These are phyloP conservation scores for Anodontia alba DNA, from an alignment of 2,888 invertebrate genomes.

Conservation along the genomic window DNA sequence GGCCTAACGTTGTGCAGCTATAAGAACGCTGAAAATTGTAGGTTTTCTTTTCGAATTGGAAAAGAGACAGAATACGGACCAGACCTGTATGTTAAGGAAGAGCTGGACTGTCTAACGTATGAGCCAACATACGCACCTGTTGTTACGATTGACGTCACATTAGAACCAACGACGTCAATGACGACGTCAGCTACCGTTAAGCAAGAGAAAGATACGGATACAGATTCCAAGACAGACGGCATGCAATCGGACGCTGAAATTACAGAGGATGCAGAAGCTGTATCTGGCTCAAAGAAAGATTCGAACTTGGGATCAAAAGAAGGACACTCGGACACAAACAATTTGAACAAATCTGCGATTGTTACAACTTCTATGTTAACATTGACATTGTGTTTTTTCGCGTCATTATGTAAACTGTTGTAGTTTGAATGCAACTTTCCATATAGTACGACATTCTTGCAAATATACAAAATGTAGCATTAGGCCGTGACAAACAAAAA, in stretches of 20 bases:
- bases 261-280: not conserved
- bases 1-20: constrained; percentile 22
- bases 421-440: not conserved
- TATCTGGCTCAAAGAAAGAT: not conserved
- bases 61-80: constrained; percentile 36
- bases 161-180: not conserved
- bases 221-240: no score
- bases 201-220: not conserved
- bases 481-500: no score
- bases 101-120: constrained; percentile 23
- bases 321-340: not conserved
- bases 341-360: not conserved
- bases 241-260: not conserved
- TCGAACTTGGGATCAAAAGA: not conserved
- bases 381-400: not conserved
- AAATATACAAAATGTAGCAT: no score
- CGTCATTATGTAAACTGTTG: not conserved
- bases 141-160: not conserved
- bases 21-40: constrained; percentile 31
- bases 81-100: constrained; percentile 31
- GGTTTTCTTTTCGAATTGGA: constrained; percentile 46
- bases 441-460: no score
- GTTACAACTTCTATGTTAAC: not conserved
- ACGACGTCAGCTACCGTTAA: not conserved
- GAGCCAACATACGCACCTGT: not conserved